These are phyloP conservation scores for Schizothorax lantsangensis DNA, from an alignment of 2,797 vertebrate species.

Conservation along the genomic window DNA sequence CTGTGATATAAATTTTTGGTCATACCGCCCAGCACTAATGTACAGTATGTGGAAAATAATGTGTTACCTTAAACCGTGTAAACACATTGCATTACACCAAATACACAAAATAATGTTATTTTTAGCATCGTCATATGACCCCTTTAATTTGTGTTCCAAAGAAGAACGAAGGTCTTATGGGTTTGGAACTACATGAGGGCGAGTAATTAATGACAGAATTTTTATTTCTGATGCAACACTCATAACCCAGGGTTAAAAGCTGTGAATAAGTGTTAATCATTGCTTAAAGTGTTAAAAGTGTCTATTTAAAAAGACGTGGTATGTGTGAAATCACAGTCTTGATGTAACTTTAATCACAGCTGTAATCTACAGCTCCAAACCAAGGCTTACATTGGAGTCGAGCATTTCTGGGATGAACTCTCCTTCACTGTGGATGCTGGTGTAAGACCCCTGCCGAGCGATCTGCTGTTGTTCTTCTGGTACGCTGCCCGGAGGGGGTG, in stretches of 20 bases:
- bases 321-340: neutral
- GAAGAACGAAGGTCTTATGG: neutral
- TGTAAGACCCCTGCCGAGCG: slow-evolving; percentile 92
- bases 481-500: slow-evolving; percentile 89
- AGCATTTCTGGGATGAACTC: slow-evolving; percentile 91
- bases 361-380: neutral
- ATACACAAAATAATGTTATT: too few species aligned
- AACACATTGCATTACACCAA: too few species aligned
- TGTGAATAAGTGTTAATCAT: neutral
- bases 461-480: slow-evolving; percentile 95
- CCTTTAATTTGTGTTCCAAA: neutral
- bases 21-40: too few species aligned
- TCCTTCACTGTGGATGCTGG: slow-evolving; percentile 93
- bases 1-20: too few species aligned
- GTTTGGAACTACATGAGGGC: neutral
- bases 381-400: slow-evolving; percentile 82
- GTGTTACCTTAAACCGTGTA: too few species aligned
- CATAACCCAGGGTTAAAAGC: neutral
- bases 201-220: neutral
- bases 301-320: neutral
- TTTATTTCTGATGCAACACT: neutral
- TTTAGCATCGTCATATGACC: too few species aligned
- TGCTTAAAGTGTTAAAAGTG: neutral
- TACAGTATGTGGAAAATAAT: too few species aligned
- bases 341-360: neutral